Evolutionary conservation across 2,797 vertebrate genomes (phyloP).

Genomic region (Vultur gryphus): DNA sequence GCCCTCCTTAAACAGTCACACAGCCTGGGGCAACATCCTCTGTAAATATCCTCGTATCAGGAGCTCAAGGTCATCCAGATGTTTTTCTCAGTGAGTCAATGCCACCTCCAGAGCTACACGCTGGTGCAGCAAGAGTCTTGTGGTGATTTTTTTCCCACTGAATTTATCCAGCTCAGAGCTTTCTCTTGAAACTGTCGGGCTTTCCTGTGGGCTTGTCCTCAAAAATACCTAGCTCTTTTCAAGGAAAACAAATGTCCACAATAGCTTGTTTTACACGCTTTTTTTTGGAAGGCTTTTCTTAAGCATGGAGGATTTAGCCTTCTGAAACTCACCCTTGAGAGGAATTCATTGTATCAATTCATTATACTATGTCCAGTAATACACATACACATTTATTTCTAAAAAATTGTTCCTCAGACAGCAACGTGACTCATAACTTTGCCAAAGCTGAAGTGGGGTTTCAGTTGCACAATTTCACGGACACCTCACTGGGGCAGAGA

Average conservation of each 20-base stretch:
- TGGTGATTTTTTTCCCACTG: not conserved
- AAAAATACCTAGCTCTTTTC: not conserved
- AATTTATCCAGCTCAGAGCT: not conserved
- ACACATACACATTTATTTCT: not conserved
- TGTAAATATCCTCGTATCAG: not conserved
- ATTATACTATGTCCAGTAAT: not conserved
- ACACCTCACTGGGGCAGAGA: fast-evolving
- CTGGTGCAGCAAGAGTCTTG: not conserved
- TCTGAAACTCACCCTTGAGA: not conserved
- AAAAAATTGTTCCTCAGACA: not conserved
- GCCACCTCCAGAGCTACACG: not conserved
- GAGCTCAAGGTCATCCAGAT: not conserved
- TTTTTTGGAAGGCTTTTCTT: not conserved
- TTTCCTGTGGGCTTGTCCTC: not conserved
- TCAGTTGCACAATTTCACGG: not conserved
- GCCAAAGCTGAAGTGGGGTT: not conserved
- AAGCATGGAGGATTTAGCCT: not conserved
- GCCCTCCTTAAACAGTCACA: not conserved
- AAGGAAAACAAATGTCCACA: not conserved
- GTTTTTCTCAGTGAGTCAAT: not conserved
- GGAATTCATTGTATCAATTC: not conserved
- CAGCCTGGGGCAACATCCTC: not conserved
- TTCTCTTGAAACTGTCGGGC: not conserved
- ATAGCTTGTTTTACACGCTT: not conserved
- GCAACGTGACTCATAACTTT: not conserved